These are phyloP conservation scores for Gambusia holbrooki DNA, from an alignment of 2,113 vertebrate genomes.

Conservation along the genomic window DNA sequence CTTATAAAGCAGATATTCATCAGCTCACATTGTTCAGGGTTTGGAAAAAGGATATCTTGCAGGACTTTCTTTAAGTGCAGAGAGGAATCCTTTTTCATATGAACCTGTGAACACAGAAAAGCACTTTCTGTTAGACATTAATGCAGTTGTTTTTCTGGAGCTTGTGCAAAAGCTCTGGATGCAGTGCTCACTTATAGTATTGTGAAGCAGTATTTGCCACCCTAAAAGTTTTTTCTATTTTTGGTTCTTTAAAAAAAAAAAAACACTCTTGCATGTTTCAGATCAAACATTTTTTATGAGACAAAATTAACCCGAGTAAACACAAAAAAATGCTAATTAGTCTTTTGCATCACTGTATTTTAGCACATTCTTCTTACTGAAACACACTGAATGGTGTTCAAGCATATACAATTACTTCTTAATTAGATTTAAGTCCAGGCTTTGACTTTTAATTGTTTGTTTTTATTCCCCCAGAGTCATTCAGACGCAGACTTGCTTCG, in stretches of 20 bases:
- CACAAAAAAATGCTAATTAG: background rate
- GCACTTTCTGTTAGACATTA: slow-evolving; percentile 30
- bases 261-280: background rate
- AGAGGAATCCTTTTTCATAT: slow-evolving; percentile 88
- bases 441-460: too few species aligned
- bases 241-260: too few species aligned
- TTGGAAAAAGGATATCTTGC: slow-evolving; percentile 94
- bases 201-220: too few species aligned
- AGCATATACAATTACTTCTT: too few species aligned
- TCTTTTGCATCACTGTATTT: background rate
- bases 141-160: background rate
- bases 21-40: background rate
- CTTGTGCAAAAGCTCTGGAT: background rate
- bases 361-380: background rate
- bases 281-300: background rate
- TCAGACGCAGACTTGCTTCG: too few species aligned
- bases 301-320: background rate
- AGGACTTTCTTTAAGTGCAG: slow-evolving; percentile 93
- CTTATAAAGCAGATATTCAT: background rate
- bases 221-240: too few species aligned
- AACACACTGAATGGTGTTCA: too few species aligned
- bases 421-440: too few species aligned
- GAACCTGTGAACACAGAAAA: slow-evolving; percentile 84
- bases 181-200: too few species aligned
- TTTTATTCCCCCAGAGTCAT: too few species aligned